These are phyloP conservation scores for Drosophila barbarae DNA, from an alignment of 2,888 invertebrate species.

Conservation along the genomic window DNA sequence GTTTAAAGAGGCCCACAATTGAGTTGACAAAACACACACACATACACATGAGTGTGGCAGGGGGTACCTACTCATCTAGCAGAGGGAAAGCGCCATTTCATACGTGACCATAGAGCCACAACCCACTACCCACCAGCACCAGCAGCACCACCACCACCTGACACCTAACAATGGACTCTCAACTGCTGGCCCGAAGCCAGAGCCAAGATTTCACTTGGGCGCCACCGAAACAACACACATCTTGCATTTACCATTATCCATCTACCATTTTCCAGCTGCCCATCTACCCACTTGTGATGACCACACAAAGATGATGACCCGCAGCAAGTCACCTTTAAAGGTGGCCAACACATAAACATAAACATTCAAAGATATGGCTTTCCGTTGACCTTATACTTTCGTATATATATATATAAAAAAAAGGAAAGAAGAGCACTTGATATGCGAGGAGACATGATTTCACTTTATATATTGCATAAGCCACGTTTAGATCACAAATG, in stretches of 20 bases:
- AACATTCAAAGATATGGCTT: conserved; percentile 15
- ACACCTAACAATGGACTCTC: conserved; percentile 16
- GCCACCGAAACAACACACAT: conserved; percentile 14
- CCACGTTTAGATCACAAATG: not conserved
- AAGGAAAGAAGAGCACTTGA: conserved; percentile 5
- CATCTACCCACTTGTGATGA: conserved; percentile 3
- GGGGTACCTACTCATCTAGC: not conserved
- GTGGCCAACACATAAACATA: conserved; percentile 13
- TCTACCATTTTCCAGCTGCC: not conserved
- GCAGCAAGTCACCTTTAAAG: conserved; percentile 13
- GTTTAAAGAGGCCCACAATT: conserved; percentile 33
- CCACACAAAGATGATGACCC: conserved; percentile 10
- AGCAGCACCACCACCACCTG: not conserved
- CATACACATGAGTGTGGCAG: not conserved
- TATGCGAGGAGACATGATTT: not conserved
- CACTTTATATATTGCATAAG: not conserved
- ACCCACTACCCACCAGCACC: not conserved
- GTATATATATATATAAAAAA: not conserved
- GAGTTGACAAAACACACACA: conserved; percentile 15
- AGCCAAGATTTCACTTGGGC: conserved; percentile 20
- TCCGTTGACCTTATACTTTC: conserved; percentile 3
- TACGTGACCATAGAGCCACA: conserved; percentile 32
- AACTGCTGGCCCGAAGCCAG: not conserved
- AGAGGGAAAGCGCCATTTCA: conserved; percentile 35
- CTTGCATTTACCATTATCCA: conserved; percentile 9